Conservation (phyloP, 2,888 invertebrate genomes). For the Dryobota labecula region DNA sequence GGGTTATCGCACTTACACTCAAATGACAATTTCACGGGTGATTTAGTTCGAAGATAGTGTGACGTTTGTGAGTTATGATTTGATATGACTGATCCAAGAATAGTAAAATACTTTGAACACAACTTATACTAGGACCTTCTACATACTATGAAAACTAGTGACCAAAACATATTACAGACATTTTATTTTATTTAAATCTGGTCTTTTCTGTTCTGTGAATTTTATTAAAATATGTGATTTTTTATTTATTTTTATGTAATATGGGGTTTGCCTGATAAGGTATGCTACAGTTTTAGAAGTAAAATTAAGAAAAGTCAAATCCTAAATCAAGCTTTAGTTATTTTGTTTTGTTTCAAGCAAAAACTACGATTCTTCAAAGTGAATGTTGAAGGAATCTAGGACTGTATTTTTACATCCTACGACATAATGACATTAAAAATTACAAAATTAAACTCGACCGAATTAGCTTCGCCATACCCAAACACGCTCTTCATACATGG, state of each 20-base stretch:
- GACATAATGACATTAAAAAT: constrained; percentile 10
- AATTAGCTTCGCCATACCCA: constrained; percentile 6
- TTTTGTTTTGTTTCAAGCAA: too few species aligned
- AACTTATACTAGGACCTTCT: neutral
- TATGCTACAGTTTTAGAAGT: too few species aligned
- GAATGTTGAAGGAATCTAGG: neutral
- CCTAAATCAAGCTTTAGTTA: too few species aligned
- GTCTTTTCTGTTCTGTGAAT: too few species aligned
- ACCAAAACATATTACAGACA: too few species aligned
- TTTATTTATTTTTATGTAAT: too few species aligned
- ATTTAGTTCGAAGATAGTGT: constrained; percentile 26
- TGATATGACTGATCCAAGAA: neutral
- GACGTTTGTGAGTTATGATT: constrained; percentile 2
- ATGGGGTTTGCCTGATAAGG: too few species aligned
- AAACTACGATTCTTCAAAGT: neutral
- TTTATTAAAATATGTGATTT: too few species aligned
- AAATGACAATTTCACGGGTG: constrained; percentile 39
- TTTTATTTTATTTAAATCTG: too few species aligned
- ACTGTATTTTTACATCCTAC: neutral
- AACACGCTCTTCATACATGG: neutral
- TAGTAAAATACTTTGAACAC: neutral
- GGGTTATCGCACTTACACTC: constrained; percentile 38
- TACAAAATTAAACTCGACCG: constrained; percentile 26
- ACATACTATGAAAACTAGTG: too few species aligned
- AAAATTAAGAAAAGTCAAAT: too few species aligned